Base-by-base conservation (phyloP, 2,797 vertebrate genomes). In the Pipistrellus pygmaeus region DNA sequence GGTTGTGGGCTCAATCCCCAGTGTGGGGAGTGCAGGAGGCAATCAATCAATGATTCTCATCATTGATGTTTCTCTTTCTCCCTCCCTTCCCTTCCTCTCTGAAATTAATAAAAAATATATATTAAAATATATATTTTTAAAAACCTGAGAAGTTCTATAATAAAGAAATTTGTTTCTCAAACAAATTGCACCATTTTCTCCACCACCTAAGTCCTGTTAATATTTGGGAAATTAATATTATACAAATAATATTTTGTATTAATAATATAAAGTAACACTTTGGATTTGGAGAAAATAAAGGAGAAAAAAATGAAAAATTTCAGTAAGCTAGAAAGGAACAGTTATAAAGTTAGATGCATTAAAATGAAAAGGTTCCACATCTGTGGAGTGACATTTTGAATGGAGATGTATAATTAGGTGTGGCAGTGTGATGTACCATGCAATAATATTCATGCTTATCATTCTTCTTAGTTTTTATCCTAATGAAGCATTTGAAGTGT, bases 221-320 rank as follows among this genome's bases (percentile, higher is more conserved):
- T 91, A 88, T 68, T 77, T 89, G 41, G 75, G 69, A n/a, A 85
- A 76, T 41, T 85, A 83, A 68, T 72, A 91, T 72, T 60, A 35
- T 80, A 91, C 10, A 77, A 78, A 75, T 51, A 48, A 85, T 23
- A 81, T 82, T 72, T 88, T 73, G 7, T 68, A 46, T 55, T 62
- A 71, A 78, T 71, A 80, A 71, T 75, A n/a, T 83, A 55, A 84
- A 68, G 69, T 73, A 83, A 55, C n/a, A 83, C 68, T 55, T 53
- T 53, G 17, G 17, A 30, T 41, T 55, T 92, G 48, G 51, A 69
- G 15, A 68, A 92, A 66, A 35, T 53, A 51, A 83, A 83, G 38
- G 69, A 92, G 51, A 51, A 46, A 76, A 82, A 57, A 60, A n/a
- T 88, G 46, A 60, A 73, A 38, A 53, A 51, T 53, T 92, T 71